These are phyloP conservation scores for Pedionomus torquatus DNA, from an alignment of 2,113 vertebrate genomes.

Conservation along the genomic window DNA sequence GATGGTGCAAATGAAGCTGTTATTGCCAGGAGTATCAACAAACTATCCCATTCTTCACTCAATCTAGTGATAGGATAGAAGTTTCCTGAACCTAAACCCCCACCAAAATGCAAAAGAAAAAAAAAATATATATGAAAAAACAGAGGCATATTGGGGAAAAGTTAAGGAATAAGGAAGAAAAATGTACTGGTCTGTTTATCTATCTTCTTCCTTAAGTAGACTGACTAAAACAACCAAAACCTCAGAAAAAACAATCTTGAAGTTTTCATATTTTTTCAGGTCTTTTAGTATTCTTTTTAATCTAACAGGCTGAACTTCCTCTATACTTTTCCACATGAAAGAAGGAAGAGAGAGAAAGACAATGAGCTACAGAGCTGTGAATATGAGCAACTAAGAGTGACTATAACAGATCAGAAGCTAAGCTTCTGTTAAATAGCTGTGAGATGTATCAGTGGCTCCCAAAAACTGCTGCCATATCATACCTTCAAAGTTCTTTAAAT, in stretches of 20 bases:
- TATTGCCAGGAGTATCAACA: rapidly evolving
- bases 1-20: not conserved
- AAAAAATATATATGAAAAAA: not conserved
- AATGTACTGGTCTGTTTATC: not conserved
- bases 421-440: not conserved
- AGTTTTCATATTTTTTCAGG: not conserved
- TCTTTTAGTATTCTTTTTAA: not conserved
- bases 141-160: rapidly evolving
- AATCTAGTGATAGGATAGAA: not conserved
- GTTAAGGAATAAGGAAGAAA: not conserved
- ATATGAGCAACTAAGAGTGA: not conserved
- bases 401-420: not conserved
- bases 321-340: not conserved
- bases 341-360: not conserved
- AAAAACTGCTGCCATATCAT: not conserved
- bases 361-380: not conserved
- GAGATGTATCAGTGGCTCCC: not conserved
- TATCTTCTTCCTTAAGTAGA: not conserved
- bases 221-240: not conserved
- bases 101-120: not conserved
- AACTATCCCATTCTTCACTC: not conserved
- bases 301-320: not conserved
- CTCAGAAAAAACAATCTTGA: not conserved
- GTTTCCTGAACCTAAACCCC: rapidly evolving
- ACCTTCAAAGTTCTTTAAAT: not conserved